Conservation (phyloP, 1,140 invertebrate species). For the Patella vulgata region DNA sequence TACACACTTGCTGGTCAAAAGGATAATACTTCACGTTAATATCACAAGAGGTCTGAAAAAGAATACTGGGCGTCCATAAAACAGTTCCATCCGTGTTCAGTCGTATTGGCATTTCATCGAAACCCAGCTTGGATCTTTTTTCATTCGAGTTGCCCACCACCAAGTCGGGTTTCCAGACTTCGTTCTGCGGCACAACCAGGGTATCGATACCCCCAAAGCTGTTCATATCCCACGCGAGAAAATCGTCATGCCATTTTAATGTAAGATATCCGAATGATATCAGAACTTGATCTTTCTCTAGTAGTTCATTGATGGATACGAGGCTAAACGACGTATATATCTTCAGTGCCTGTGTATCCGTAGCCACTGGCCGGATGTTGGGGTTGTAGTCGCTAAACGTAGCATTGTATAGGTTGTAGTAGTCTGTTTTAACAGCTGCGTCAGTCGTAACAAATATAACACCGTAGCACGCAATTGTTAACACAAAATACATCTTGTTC, state of each 20-base stretch:
- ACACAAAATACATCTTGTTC: no score
- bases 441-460: no score
- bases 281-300: no score
- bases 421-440: no score
- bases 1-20: background rate
- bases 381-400: no score
- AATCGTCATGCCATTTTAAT: background rate
- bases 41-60: background rate
- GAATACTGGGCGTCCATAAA: background rate
- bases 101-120: background rate
- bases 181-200: background rate
- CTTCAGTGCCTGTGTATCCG: no score
- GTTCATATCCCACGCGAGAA: background rate
- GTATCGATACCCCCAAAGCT: background rate
- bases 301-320: no score
- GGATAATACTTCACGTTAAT: background rate
- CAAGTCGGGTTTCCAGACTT: conserved; percentile 1
- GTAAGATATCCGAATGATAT: no score
- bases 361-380: no score
- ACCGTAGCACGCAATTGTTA: no score
- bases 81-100: background rate
- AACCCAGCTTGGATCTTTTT: background rate
- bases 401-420: no score
- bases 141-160: background rate
- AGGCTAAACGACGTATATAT: no score